These are phyloP conservation scores for Automeris io DNA, from an alignment of 2,888 invertebrate species.

Conservation along the genomic window DNA sequence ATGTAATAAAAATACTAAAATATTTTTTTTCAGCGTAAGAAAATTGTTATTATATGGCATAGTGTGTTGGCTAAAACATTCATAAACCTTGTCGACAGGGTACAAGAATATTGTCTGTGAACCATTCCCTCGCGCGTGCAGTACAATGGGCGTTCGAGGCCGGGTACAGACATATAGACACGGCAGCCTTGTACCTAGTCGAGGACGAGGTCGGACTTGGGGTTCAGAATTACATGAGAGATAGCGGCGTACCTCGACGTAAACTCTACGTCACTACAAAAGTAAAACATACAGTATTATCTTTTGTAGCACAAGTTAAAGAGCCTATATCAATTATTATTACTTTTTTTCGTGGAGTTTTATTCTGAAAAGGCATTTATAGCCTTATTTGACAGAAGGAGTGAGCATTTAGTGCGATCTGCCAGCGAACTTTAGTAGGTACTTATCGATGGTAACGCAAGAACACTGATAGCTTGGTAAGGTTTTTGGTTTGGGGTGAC, in stretches of 20 bases:
- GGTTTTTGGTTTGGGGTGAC: no score
- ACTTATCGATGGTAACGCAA: no score
- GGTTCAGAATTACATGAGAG: conserved; percentile 80
- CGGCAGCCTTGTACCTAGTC: conserved; percentile 86
- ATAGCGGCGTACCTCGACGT: conserved; percentile 79
- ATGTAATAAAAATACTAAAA: no score
- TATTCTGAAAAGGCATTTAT: no score
- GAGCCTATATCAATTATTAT: neutral
- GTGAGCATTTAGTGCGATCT: no score
- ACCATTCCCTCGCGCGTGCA: conserved; percentile 78
- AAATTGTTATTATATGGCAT: no score
- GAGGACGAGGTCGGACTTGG: conserved; percentile 86
- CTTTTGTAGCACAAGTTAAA: neutral
- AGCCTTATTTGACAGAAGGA: no score
- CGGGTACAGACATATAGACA: conserved; percentile 90
- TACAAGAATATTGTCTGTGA: conserved; percentile 49
- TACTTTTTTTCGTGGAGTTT: no score
- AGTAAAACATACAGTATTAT: conserved; percentile 55
- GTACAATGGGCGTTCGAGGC: conserved; percentile 83
- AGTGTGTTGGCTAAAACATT: conserved; percentile 1
- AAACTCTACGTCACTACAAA: conserved; percentile 91
- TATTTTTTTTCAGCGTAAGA: no score
- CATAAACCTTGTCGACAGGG: conserved; percentile 32
- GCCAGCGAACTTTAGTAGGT: no score
- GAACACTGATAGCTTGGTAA: no score